Percentiles rank a stretch among this genome's conserved stretches.
phyloP scores from a whole-genome alignment of 2,113 vertebrate species.

The Pseudorasbora parva region DNA sequence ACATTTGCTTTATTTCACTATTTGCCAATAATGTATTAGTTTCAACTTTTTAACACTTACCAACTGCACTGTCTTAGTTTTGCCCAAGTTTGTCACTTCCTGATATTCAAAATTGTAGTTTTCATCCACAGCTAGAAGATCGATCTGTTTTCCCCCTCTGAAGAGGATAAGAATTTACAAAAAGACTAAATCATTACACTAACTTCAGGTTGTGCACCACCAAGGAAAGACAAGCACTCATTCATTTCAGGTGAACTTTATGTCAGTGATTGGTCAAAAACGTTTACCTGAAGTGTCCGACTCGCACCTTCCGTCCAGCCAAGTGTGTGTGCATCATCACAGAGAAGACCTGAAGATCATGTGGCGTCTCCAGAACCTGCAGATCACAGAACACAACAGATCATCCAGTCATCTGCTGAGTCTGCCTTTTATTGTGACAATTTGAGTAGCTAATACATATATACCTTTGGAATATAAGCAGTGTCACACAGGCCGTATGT shows the following conservation, averaged over 20 bases:
- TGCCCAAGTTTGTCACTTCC: conserved; percentile 69
- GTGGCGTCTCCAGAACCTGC: conserved; percentile 71
- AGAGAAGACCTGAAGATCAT: conserved; percentile 76
- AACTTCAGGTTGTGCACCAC: neutral
- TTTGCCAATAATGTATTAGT: neutral
- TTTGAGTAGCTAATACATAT: neutral
- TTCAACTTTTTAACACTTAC: conserved; percentile 51
- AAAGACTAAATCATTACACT: neutral
- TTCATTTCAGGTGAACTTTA: too few relatives aligned
- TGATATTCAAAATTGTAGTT: conserved; percentile 82
- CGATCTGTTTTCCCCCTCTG: conserved; percentile 79
- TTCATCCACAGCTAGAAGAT: conserved; percentile 73
- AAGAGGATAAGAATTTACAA: neutral
- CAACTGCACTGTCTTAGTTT: conserved; percentile 68
- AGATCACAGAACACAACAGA: neutral
- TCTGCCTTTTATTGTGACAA: neutral
- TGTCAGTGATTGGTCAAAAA: neutral
- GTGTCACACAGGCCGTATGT: conserved; percentile 80
- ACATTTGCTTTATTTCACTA: too few relatives aligned
- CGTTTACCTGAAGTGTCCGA: conserved; percentile 77
- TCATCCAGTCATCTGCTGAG: neutral
- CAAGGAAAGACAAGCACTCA: too few relatives aligned
- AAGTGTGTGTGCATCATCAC: conserved; percentile 82
- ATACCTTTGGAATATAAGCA: conserved; percentile 75
- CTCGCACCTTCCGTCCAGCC: conserved; percentile 76